Evolutionary conservation across 2,113 vertebrate species (phyloP), one percentile per base, ranked within the genome.

Genomic region (Chaenogobius annularis): DNA sequence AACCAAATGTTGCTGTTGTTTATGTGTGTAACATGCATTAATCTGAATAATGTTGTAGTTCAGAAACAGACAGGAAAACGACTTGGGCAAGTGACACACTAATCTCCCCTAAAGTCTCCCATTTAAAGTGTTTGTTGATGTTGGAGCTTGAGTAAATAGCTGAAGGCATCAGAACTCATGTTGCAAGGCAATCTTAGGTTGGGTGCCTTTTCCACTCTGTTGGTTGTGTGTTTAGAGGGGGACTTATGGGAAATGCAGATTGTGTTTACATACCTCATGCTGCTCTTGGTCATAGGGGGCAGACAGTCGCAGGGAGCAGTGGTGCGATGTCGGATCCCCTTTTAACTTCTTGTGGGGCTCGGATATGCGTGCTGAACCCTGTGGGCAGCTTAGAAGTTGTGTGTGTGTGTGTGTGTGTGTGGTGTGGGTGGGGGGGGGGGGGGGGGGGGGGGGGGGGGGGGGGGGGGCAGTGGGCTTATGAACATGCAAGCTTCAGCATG

Each of bases 181-280:
- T 77, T 75, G 83, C 82, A 79, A 73, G 72, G 79, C 69, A 78
- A 83, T 85, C 82, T 81, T 56, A 59, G 40, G 61, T 63, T 17
- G 40, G 61, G 19, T 37, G 61, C 35, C 61, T 63, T 40, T 63
- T 43, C 31, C 61, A 63, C 11, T 43, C 35, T 63, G 35, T 85
- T 80, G 74, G 75, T 80, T 86, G 70, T 79, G 70, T 82, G 63
- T 79, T 84, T 80, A 79, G 85, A 84, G 81, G 77, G 65, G 47
- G 58, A 61, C 26, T 75, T 80, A 79, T 80, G 86, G 78, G 77
- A 91, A 89, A 89, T 88, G 81, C 85, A 87, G 82, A 86, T 91
- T 80, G 83, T 89, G 90, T 91, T 91, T 90, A 89, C 88, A 88
- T 58, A 76, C 81, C 77, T 77, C 73, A 77, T 85, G 70, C 75